phyloP scores from a whole-genome alignment of 2,113 vertebrate genomes.

The Semicossyphus pulcher region DNA sequence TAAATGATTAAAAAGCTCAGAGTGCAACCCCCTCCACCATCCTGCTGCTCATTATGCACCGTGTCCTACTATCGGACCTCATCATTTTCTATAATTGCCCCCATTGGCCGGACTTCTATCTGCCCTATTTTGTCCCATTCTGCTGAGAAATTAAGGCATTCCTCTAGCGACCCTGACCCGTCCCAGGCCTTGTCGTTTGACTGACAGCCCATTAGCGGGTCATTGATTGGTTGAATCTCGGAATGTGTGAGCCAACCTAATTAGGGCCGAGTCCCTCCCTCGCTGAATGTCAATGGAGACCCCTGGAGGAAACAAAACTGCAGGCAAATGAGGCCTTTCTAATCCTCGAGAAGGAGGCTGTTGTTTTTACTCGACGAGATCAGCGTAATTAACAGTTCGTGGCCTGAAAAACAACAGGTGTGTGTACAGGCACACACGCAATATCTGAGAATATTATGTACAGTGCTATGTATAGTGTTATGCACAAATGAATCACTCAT shows the following conservation, averaged over 20 bases:
- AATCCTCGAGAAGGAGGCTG: slow-evolving; percentile 33
- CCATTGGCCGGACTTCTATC: slow-evolving; percentile 58
- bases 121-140: slow-evolving; percentile 65
- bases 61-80: slow-evolving; percentile 64
- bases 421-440: neutral
- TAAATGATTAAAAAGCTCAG: slow-evolving; percentile 63
- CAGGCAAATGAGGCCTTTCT: slow-evolving; percentile 52
- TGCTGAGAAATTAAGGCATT: slow-evolving; percentile 70
- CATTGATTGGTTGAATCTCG: slow-evolving; percentile 77
- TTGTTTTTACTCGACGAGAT: slow-evolving; percentile 27
- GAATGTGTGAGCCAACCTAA: slow-evolving; percentile 70
- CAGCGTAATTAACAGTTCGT: slow-evolving; percentile 26
- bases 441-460: neutral
- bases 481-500: slow-evolving; percentile 50
- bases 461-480: slow-evolving; percentile 2
- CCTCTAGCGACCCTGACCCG: slow-evolving; percentile 75
- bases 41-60: slow-evolving; percentile 55
- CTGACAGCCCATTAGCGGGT: slow-evolving; percentile 76
- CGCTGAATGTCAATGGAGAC: slow-evolving; percentile 71
- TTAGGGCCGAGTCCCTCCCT: slow-evolving; percentile 65
- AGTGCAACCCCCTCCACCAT: slow-evolving; percentile 24
- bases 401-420: neutral
- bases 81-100: slow-evolving; percentile 74
- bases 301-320: slow-evolving; percentile 51
- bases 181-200: slow-evolving; percentile 69